Evolutionary conservation across 2,113 vertebrate genomes (phyloP), one percentile per base, ranked within the genome.

Genomic region (Haemorhous mexicanus): DNA sequence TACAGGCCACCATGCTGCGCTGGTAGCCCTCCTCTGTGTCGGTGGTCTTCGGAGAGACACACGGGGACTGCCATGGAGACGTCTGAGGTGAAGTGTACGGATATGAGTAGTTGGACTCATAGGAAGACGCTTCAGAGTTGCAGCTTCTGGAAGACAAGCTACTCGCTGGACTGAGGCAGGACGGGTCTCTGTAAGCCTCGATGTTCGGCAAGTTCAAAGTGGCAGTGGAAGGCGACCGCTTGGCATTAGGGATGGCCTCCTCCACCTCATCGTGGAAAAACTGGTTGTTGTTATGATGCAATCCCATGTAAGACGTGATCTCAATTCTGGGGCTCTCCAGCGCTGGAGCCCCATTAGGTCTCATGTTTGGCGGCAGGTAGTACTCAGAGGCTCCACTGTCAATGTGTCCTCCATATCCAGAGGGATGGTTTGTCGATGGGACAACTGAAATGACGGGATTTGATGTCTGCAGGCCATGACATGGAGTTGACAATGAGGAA

Each of bases 111-210:
- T 98, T 98, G 24, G 99, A 99, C 97, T 99, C 99, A 1, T 98
- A 99, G 72, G 99, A 99, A 23, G 99, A 99, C 0, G 99, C 99
- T 95, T 99, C 99, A 0, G 99, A 99, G 97, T 99, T 99, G 94
- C 99, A 99, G 98, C 99, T 99, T 86, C 99, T 98, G 17, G 99
- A 99, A 63, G 99, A 99, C 84, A 99, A 97, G 97, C 99, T 99
- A 87, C 99, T 99, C 0, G 99, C 99, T 3, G 99, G 99, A 95
- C 99, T 99, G 73, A 99, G 98, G 96, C 99, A 99, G 58, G 98
- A 98, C 0, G 99, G 99, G 94, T 99, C 99, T 30, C 99, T 98
- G 97, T 99, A 99, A 0, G 98, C 98, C 58, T 99, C 99, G 9
- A 98, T 98, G 93, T 97, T 98, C 4, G 99, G 99, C 90, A 99